Percentiles rank a stretch among this genome's conserved stretches.
phyloP scores from a whole-genome alignment of 2,113 vertebrate species.

The Crotophaga sulcirostris region DNA sequence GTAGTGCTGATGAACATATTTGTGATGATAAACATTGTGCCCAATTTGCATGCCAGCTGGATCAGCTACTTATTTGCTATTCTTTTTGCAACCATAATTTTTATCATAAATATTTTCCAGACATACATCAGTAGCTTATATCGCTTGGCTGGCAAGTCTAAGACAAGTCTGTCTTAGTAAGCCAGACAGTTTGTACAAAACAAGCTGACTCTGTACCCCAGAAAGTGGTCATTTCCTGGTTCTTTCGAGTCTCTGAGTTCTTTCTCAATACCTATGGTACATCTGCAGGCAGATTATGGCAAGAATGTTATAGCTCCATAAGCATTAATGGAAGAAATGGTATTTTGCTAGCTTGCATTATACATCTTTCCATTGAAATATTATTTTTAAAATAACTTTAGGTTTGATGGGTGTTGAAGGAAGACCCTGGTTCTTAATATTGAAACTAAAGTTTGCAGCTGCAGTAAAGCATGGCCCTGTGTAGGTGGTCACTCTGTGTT shows the following conservation, averaged over 20 bases:
- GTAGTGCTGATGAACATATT: constrained; percentile 6
- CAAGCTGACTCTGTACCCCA: constrained; percentile 52
- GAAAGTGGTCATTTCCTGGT: constrained; percentile 55
- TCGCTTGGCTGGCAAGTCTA: constrained; percentile 48
- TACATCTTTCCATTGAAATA: not conserved
- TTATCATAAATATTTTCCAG: constrained; percentile 63
- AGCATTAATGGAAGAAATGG: not conserved
- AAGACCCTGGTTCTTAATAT: not conserved
- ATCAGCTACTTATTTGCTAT: constrained; percentile 56
- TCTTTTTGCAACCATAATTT: constrained; percentile 40
- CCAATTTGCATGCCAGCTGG: constrained; percentile 50
- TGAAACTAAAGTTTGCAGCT: not conserved
- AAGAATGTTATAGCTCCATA: not conserved
- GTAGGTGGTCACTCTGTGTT: accelerated
- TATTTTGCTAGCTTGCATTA: not conserved
- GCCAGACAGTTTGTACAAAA: constrained; percentile 11
- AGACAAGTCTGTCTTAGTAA: constrained; percentile 24
- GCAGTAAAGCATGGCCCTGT: not conserved
- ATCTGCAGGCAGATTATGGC: constrained; percentile 25
- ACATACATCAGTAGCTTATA: constrained; percentile 13
- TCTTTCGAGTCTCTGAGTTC: not conserved
- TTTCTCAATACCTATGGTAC: not conserved
- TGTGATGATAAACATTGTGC: constrained; percentile 22
- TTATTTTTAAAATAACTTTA: not conserved
- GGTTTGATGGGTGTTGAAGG: not conserved